Conservation (phyloP, 2,797 vertebrate species). For the Mastacembelus armatus region DNA sequence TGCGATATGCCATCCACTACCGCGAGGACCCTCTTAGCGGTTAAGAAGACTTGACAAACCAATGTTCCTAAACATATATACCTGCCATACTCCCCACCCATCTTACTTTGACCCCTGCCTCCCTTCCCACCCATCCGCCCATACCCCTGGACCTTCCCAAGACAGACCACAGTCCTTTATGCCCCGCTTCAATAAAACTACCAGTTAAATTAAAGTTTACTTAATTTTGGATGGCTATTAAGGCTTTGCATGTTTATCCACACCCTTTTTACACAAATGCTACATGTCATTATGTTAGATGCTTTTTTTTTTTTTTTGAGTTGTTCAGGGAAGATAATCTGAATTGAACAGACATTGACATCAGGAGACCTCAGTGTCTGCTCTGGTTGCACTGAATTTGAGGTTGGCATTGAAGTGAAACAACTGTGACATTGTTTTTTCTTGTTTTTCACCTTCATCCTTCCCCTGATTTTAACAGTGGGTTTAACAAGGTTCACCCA, state of each 20-base stretch:
- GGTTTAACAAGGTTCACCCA: constrained; percentile 31
- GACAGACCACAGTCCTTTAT: constrained; percentile 12
- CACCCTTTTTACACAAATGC: constrained; percentile 44
- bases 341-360: constrained; percentile 47
- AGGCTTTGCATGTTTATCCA: constrained; percentile 50
- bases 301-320: constrained; percentile 31
- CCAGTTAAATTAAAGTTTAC: constrained; percentile 27
- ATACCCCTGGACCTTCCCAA: constrained; percentile 32
- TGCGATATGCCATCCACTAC: constrained; percentile 98
- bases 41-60: constrained; percentile 77
- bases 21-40: constrained; percentile 98
- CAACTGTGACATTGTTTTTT: constrained; percentile 59
- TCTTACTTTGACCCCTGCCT: constrained; percentile 4
- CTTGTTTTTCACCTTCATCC: constrained; percentile 20
- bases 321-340: constrained; percentile 67
- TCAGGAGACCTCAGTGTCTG: constrained; percentile 46
- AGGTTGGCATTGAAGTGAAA: constrained; percentile 53
- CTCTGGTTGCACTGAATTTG: constrained; percentile 74
- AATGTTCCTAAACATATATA: neutral
- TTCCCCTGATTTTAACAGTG: constrained; percentile 28
- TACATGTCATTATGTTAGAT: constrained; percentile 43
- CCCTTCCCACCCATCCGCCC: neutral
- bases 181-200: constrained; percentile 41
- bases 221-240: constrained; percentile 36
- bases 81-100: neutral